phyloP scores from a whole-genome alignment of 2,888 invertebrate species.

The Venusia cambrica region DNA sequence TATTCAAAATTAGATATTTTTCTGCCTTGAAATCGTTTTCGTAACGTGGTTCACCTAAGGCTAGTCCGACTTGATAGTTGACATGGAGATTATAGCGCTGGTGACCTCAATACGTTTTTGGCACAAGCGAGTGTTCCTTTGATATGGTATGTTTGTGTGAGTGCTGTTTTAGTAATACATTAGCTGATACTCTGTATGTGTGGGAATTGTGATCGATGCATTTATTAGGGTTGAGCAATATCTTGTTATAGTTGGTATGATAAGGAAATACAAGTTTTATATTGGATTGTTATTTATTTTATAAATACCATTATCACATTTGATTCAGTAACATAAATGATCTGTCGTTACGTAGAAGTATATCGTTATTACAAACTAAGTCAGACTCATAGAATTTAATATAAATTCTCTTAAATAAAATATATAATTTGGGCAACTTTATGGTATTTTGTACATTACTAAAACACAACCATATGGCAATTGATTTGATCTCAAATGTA shows the following conservation, averaged over 20 bases:
- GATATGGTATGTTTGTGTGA: no score
- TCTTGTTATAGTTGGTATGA: not conserved
- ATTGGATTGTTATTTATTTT: slow-evolving; percentile 43
- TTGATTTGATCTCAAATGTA: slow-evolving; percentile 53
- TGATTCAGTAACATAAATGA: slow-evolving; percentile 57
- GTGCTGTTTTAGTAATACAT: no score
- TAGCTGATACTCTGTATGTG: slow-evolving; percentile 3
- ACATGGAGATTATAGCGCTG: no score
- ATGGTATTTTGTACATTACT: slow-evolving; percentile 67
- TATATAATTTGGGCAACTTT: slow-evolving; percentile 71
- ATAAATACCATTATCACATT: slow-evolving; percentile 77
- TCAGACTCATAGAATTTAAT: slow-evolving; percentile 77
- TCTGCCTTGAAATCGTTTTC: no score
- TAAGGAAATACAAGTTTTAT: slow-evolving; percentile 23
- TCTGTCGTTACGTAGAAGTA: slow-evolving; percentile 60
- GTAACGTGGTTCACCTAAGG: no score
- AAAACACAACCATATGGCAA: slow-evolving; percentile 78
- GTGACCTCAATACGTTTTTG: no score
- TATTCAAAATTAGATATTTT: no score
- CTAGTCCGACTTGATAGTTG: no score
- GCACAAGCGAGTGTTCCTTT: no score
- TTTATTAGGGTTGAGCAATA: slow-evolving; percentile 3
- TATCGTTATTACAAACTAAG: slow-evolving; percentile 51
- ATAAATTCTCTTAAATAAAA: slow-evolving; percentile 67
- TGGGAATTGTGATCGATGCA: slow-evolving; percentile 14